A percentile compares a stretch with the other conserved stretches of the same genome.
Evolutionary conservation across 2,797 vertebrate genomes (phyloP).

Genomic region (Paramormyrops hopkinsi): DNA sequence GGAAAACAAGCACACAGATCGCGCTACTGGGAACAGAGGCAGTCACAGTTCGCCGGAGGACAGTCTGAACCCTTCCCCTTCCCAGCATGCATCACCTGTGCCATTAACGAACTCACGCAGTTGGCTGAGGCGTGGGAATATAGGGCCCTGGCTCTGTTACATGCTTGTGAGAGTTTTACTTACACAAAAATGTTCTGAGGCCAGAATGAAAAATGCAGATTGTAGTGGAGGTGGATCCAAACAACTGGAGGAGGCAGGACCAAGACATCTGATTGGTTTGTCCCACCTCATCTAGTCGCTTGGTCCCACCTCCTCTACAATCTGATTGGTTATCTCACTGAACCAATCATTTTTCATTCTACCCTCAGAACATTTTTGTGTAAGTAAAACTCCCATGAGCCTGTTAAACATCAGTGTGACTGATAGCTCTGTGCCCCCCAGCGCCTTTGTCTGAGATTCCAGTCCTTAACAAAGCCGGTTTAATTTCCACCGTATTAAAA

Average conservation of each 20-base stretch:
- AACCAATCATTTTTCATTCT: neutral
- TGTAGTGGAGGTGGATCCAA: neutral
- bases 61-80: neutral
- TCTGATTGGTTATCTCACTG: neutral
- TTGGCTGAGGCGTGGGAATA: neutral
- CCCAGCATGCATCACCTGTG: neutral
- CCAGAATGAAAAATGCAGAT: neutral
- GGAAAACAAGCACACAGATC: neutral
- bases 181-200: neutral
- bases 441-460: neutral
- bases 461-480: neutral
- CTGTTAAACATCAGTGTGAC: neutral
- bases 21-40: neutral
- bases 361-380: neutral
- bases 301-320: neutral
- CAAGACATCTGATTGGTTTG: neutral
- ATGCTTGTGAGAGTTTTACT: neutral
- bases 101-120: neutral
- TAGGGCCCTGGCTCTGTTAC: neutral
- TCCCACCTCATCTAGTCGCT: neutral
- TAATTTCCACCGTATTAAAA: neutral
- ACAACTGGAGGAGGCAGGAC: neutral
- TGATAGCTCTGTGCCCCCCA: neutral
- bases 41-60: neutral
- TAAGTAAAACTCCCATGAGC: neutral